These are phyloP conservation scores for Opisthograptis luteolata DNA, from an alignment of 2,888 invertebrate species.

Conservation along the genomic window DNA sequence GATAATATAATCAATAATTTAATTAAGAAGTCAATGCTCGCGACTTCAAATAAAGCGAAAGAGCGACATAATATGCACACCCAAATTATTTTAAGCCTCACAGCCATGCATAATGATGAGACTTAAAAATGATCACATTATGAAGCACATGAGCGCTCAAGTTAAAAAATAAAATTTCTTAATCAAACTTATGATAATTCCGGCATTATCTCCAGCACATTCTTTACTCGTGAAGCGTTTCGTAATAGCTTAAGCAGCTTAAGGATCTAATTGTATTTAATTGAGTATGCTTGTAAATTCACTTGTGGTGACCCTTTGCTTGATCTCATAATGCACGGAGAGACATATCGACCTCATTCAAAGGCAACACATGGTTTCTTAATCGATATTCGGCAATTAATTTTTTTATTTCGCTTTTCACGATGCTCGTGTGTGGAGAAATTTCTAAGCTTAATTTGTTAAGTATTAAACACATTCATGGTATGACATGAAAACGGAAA, in stretches of 20 bases:
- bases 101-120: constrained; percentile 25
- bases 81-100: constrained; percentile 32
- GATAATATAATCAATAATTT: too few relatives aligned
- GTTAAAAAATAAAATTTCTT: constrained; percentile 30
- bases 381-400: constrained; percentile 69
- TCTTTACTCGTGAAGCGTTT: constrained; percentile 37
- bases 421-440: constrained; percentile 46
- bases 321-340: constrained; percentile 74
- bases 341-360: constrained; percentile 77
- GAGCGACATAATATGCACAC: too few relatives aligned
- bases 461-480: constrained; percentile 41
- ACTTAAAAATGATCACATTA: constrained; percentile 31
- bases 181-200: constrained; percentile 38
- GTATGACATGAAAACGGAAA: too few relatives aligned
- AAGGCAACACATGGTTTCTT: constrained; percentile 63
- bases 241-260: constrained; percentile 46
- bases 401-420: constrained; percentile 58
- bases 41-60: too few relatives aligned
- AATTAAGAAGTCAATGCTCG: too few relatives aligned
- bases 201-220: constrained; percentile 30
- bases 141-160: constrained; percentile 30
- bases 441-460: constrained; percentile 39
- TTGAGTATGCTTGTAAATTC: constrained; percentile 78
- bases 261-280: constrained; percentile 66
- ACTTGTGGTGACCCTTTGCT: constrained; percentile 71